phyloP scores from a whole-genome alignment of 1,140 invertebrate genomes.

The Daktulosphaira vitifoliae region DNA sequence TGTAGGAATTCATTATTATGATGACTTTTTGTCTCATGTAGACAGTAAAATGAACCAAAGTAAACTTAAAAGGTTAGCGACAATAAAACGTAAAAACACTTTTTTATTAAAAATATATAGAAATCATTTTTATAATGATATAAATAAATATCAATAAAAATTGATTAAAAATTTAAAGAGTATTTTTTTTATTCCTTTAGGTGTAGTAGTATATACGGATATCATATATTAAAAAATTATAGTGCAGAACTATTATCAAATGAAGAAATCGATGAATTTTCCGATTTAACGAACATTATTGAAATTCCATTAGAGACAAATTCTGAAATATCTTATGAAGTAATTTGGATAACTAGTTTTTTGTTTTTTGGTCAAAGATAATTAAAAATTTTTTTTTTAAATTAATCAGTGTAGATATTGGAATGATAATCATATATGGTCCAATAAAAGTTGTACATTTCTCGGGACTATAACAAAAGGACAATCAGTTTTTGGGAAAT shows the following conservation, averaged over 20 bases:
- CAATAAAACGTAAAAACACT: too few species aligned
- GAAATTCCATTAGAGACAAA: constrained; percentile 13
- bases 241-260: not conserved
- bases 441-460: constrained; percentile 16
- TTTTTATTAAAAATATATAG: too few species aligned
- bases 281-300: not conserved
- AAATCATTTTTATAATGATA: too few species aligned
- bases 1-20: constrained; percentile 15
- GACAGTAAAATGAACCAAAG: not conserved
- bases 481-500: not conserved
- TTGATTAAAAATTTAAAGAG: too few species aligned
- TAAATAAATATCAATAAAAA: too few species aligned
- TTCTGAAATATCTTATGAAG: not conserved
- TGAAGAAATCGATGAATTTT: not conserved
- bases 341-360: not conserved
- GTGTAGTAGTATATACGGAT: constrained; percentile 14
- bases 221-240: constrained; percentile 9
- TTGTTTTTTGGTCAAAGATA: not conserved
- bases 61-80: constrained; percentile 14
- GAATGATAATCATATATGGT: constrained; percentile 4
- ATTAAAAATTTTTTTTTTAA: not conserved
- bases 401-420: constrained; percentile 18
- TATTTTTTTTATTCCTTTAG: not conserved
- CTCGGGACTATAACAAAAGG: not conserved
- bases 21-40: constrained; percentile 22